Percentiles rank a stretch among this genome's conserved stretches.
Conservation (phyloP, 2,888 invertebrate genomes). For the Acheta domesticus region DNA sequence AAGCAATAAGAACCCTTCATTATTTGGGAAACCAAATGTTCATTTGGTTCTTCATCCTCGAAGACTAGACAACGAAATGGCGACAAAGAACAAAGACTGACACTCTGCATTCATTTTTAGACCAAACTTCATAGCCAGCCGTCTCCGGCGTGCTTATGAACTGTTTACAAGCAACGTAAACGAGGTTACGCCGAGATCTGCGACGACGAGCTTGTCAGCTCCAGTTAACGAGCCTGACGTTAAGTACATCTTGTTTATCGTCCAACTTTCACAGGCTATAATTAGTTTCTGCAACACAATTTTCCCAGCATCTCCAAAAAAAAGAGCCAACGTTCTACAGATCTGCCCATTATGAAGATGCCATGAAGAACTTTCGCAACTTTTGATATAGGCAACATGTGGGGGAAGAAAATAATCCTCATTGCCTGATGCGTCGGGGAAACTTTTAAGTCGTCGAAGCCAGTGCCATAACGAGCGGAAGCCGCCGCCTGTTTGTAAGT, state of each 20-base stretch:
- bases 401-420: neutral
- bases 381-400: neutral
- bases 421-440: neutral
- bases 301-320: neutral
- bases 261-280: neutral
- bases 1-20: no score
- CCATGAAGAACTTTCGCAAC: neutral
- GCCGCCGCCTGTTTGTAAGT: neutral
- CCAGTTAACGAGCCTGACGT: neutral
- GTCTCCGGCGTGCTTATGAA: no score
- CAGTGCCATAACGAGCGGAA: no score
- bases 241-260: slow-evolving; percentile 3
- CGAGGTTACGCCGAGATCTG: neutral
- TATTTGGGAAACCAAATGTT: no score
- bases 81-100: no score
- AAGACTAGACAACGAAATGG: no score
- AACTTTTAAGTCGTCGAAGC: neutral
- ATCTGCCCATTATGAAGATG: no score
- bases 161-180: neutral
- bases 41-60: no score
- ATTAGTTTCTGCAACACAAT: slow-evolving; percentile 2
- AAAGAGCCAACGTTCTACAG: neutral
- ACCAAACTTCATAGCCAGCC: no score
- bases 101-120: no score
- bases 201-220: neutral